Conservation (phyloP, 2,797 vertebrate species). For the Sciurus vulgaris region DNA sequence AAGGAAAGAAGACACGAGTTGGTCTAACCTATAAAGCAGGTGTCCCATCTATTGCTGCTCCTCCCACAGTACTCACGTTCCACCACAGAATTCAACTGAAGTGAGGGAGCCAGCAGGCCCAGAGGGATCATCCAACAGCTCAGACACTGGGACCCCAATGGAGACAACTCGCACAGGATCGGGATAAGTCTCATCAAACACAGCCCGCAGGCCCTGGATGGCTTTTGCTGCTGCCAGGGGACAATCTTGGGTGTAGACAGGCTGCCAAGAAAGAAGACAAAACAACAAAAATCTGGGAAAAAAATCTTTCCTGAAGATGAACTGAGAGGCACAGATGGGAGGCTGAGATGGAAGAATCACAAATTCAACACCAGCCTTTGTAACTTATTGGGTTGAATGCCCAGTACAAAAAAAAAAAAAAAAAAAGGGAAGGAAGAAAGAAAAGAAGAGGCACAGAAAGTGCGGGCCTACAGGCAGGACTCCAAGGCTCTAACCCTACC, state of each 20-base stretch:
- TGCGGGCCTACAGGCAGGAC: neutral
- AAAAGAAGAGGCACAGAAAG: neutral
- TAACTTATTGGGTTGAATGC: too few species aligned
- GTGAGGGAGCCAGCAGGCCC: slow-evolving; percentile 93
- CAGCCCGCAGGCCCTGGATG: slow-evolving; percentile 96
- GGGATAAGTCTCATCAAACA: slow-evolving; percentile 98
- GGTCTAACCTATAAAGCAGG: neutral
- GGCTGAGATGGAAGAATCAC: too few species aligned
- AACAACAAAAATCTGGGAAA: neutral
- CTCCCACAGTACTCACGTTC: slow-evolving; percentile 93
- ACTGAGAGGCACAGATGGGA: too few species aligned
- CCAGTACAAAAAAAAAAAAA: too few species aligned
- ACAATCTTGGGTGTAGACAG: slow-evolving; percentile 94
- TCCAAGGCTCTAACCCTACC: neutral
- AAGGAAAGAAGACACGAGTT: neutral
- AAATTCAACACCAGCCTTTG: too few species aligned
- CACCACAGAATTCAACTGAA: slow-evolving; percentile 98
- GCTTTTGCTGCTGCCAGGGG: slow-evolving; percentile 96
- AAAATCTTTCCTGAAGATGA: neutral
- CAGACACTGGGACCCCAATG: slow-evolving; percentile 93
- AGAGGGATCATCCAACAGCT: slow-evolving; percentile 94
- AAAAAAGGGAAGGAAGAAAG: too few species aligned
- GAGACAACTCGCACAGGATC: slow-evolving; percentile 98
- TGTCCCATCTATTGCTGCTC: accelerated
- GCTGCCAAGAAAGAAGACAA: slow-evolving; percentile 85